Evolutionary conservation across 1,140 invertebrate species (phyloP).

Genomic region (Vanessa tameamea): DNA sequence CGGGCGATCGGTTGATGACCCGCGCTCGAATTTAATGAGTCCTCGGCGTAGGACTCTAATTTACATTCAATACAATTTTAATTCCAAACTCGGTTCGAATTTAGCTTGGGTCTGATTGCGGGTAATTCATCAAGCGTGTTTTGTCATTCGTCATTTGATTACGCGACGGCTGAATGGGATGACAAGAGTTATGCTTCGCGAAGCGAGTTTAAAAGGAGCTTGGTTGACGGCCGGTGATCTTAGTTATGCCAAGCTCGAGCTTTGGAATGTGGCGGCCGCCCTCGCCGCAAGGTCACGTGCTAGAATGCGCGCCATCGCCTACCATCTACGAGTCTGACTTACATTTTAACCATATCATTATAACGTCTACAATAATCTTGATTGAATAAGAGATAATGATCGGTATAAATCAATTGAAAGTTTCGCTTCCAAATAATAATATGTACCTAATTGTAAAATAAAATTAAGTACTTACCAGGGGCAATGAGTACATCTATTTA

Average conservation of each 20-base stretch:
- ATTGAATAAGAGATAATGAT: conserved; percentile 3
- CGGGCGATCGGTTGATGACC: conserved; percentile 33
- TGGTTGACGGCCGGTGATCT: neutral
- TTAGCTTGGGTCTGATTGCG: neutral
- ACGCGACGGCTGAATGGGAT: conserved; percentile 15
- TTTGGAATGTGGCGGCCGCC: conserved; percentile 15
- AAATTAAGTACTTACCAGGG: too few species aligned
- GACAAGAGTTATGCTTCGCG: conserved; percentile 7
- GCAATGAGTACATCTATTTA: too few species aligned
- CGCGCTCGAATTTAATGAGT: conserved; percentile 23
- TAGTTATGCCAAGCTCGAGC: neutral
- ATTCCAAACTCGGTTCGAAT: conserved; percentile 11
- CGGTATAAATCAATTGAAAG: neutral
- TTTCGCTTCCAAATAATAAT: neutral
- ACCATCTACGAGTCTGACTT: conserved; percentile 1
- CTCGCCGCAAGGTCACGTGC: conserved; percentile 25
- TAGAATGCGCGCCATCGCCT: conserved; percentile 3
- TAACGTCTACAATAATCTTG: neutral
- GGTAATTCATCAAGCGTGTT: conserved; percentile 11
- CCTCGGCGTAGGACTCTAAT: conserved; percentile 8
- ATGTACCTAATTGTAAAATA: too few species aligned
- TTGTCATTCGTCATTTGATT: conserved; percentile 14
- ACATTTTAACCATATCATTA: conserved; percentile 9
- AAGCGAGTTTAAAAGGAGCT: neutral
- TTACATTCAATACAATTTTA: conserved; percentile 33